phyloP scores from a whole-genome alignment of 2,113 vertebrate species.

The Tapirus terrestris region DNA sequence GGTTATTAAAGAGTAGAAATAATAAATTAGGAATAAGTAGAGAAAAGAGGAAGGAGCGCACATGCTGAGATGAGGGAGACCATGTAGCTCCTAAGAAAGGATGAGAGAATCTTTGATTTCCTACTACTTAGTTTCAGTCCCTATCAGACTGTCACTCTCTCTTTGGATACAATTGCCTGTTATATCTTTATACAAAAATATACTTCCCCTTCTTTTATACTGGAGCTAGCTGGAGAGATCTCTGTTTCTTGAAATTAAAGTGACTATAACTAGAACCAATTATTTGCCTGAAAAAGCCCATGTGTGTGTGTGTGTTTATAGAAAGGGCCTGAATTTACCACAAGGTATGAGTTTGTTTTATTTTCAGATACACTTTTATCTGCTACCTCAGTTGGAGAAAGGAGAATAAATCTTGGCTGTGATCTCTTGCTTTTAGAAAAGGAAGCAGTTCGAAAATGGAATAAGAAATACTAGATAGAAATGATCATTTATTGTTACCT shows the following conservation, averaged over 20 bases:
- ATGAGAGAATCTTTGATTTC: neutral
- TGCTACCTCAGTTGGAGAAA: neutral
- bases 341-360: neutral
- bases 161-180: neutral
- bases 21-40: neutral
- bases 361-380: slow-evolving; percentile 13
- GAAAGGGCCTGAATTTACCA: neutral
- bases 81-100: neutral
- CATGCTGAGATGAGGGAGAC: neutral
- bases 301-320: neutral
- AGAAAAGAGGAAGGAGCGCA: neutral
- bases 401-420: neutral
- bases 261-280: neutral
- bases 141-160: neutral
- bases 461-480: neutral
- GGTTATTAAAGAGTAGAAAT: neutral
- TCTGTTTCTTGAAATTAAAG: slow-evolving; percentile 2
- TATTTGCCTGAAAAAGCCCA: neutral
- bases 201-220: neutral
- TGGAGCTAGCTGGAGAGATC: neutral
- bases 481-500: neutral
- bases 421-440: neutral
- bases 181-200: neutral
- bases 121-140: neutral
- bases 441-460: neutral